phyloP scores from a whole-genome alignment of 1,140 invertebrate species.

The Aphaenogaster floridana region DNA sequence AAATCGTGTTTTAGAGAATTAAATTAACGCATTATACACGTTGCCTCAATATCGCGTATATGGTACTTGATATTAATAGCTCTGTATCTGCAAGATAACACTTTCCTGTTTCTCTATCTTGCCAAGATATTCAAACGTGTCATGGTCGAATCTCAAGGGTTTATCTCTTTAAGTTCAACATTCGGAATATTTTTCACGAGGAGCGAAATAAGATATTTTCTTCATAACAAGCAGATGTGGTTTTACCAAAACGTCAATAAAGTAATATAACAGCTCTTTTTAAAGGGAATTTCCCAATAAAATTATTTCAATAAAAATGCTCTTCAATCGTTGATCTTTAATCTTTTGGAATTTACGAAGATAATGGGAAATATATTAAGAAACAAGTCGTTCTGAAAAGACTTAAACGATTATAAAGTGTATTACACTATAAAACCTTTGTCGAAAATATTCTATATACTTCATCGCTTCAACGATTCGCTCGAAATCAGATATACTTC shows the following conservation, averaged over 20 bases:
- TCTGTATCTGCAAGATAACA: not conserved
- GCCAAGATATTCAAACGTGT: not conserved
- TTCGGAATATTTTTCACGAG: not conserved
- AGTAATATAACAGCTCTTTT: not conserved
- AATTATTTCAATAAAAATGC: not conserved
- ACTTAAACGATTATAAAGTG: not conserved
- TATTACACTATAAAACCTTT: not conserved
- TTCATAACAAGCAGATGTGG: not conserved
- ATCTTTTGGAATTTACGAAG: not conserved
- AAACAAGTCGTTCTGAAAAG: not conserved
- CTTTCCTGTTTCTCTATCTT: slow-evolving; percentile 3
- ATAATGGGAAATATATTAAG: not conserved
- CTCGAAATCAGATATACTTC: not conserved
- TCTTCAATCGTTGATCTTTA: not conserved
- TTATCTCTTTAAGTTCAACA: slow-evolving; percentile 1
- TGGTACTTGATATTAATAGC: not conserved
- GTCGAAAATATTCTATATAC: not conserved
- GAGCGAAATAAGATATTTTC: not conserved
- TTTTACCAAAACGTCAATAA: not conserved
- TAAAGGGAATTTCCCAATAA: not conserved
- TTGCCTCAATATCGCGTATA: not conserved
- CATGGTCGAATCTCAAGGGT: not conserved
- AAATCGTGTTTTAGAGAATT: not conserved
- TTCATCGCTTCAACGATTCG: not conserved
- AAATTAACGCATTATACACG: not conserved